Conservation (phyloP, 2,113 vertebrate species). For the Sorex araneus region DNA sequence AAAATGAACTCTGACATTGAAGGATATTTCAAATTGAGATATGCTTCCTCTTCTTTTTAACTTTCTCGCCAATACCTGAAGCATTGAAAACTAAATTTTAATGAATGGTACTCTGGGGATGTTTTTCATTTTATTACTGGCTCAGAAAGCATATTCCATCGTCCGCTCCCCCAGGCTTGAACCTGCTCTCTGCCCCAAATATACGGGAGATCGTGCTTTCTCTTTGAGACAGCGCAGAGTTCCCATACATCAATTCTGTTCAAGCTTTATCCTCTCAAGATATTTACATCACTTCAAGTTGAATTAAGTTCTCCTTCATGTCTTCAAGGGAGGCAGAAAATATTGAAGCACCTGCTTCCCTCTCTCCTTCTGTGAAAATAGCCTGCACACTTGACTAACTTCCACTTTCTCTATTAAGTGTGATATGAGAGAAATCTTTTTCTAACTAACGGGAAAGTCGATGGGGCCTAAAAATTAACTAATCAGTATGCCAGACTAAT, state of each 20-base stretch:
- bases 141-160: slow-evolving; percentile 10
- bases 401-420: neutral
- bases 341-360: slow-evolving; percentile 19
- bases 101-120: slow-evolving; percentile 59
- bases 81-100: slow-evolving; percentile 61
- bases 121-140: slow-evolving; percentile 70
- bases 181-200: neutral
- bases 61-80: slow-evolving; percentile 53
- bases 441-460: neutral
- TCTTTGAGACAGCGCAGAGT: neutral
- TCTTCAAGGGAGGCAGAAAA: slow-evolving; percentile 21
- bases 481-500: neutral
- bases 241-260: neutral
- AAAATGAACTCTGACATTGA: slow-evolving; percentile 61
- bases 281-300: slow-evolving; percentile 50
- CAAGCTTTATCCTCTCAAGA: slow-evolving; percentile 13
- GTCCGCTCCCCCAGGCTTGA: neutral
- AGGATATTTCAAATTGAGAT: slow-evolving; percentile 70
- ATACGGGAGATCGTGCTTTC: neutral
- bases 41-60: slow-evolving; percentile 53
- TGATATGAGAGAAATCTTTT: neutral
- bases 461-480: neutral
- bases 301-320: slow-evolving; percentile 44
- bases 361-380: slow-evolving; percentile 46
- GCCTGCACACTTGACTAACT: neutral